Evolutionary conservation across 2,888 invertebrate genomes (phyloP).

Genomic region (Caenorhabditis afra): DNA sequence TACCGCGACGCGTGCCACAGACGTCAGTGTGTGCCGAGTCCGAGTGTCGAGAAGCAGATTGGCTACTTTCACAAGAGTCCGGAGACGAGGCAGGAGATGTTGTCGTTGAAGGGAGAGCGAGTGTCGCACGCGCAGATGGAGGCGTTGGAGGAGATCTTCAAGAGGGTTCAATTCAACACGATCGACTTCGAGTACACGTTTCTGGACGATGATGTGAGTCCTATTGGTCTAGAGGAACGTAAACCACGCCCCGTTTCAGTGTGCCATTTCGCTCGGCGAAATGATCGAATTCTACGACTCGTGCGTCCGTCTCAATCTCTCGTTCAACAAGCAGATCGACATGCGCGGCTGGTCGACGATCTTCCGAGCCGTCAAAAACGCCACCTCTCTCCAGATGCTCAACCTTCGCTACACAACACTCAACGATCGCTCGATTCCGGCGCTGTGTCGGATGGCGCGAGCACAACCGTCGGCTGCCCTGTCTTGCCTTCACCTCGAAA

Average conservation of each 20-base stretch:
- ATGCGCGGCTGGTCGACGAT: conserved; percentile 90
- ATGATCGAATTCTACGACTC: conserved; percentile 95
- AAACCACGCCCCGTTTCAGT: conserved; percentile 81
- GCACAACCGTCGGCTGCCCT: conserved; percentile 85
- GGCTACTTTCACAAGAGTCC: conserved; percentile 68
- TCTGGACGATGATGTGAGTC: conserved; percentile 86
- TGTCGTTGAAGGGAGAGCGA: conserved; percentile 83
- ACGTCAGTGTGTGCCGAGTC: conserved; percentile 80
- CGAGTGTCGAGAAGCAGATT: conserved; percentile 78
- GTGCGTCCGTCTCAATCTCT: conserved; percentile 87
- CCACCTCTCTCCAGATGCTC: conserved; percentile 85
- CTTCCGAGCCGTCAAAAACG: conserved; percentile 88
- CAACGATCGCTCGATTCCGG: conserved; percentile 83
- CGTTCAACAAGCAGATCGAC: conserved; percentile 87
- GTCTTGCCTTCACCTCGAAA: conserved; percentile 88
- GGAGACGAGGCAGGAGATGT: conserved; percentile 65
- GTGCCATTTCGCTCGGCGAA: conserved; percentile 89
- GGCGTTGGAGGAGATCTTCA: conserved; percentile 89
- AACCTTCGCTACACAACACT: conserved; percentile 85
- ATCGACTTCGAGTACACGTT: conserved; percentile 86
- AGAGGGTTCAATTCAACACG: conserved; percentile 87
- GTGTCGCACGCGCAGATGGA: conserved; percentile 87
- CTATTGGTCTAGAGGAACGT: no score
- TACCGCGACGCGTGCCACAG: conserved; percentile 82
- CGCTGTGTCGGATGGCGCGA: conserved; percentile 84